These are phyloP conservation scores for Podarcis siculus DNA, from an alignment of 2,797 vertebrate species.

Conservation along the genomic window DNA sequence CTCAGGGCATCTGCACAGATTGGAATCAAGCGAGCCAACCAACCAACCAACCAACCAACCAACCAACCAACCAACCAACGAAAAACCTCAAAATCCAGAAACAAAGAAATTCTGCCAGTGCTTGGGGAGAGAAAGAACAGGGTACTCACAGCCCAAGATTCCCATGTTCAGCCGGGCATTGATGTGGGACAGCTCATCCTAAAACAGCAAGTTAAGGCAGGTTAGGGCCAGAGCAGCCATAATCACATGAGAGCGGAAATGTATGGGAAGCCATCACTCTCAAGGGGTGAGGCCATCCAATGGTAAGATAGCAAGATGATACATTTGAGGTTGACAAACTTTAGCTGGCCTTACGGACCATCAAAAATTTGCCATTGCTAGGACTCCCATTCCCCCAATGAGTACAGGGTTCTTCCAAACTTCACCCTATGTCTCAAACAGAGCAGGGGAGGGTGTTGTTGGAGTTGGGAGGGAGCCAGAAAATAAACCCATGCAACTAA, in stretches of 20 bases:
- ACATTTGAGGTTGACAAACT: too few species aligned
- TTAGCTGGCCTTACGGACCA: too few species aligned
- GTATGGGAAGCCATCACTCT: not conserved
- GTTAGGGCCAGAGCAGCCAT: slow-evolving; percentile 1
- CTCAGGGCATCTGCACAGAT: not conserved
- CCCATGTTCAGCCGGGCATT: slow-evolving; percentile 98
- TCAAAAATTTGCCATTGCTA: too few species aligned
- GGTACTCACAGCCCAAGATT: slow-evolving; percentile 96
- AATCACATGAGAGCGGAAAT: not conserved
- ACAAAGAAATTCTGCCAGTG: not conserved
- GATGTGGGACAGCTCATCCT: slow-evolving; percentile 98
- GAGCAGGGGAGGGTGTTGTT: too few species aligned
- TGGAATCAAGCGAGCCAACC: not conserved
- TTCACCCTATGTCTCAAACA: too few species aligned
- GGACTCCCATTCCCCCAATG: too few species aligned
- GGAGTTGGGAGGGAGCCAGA: too few species aligned
- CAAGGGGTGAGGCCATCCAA: not conserved
- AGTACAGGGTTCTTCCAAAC: too few species aligned
- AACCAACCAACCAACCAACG: too few species aligned
- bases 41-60: too few species aligned
- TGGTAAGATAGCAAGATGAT: too few species aligned
- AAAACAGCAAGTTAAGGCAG: slow-evolving; percentile 45
- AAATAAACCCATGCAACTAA: too few species aligned
- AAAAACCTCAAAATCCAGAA: not conserved
- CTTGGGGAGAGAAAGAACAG: fast-evolving